Conservation (phyloP, 2,113 vertebrate genomes). For the Carassius gibelio region DNA sequence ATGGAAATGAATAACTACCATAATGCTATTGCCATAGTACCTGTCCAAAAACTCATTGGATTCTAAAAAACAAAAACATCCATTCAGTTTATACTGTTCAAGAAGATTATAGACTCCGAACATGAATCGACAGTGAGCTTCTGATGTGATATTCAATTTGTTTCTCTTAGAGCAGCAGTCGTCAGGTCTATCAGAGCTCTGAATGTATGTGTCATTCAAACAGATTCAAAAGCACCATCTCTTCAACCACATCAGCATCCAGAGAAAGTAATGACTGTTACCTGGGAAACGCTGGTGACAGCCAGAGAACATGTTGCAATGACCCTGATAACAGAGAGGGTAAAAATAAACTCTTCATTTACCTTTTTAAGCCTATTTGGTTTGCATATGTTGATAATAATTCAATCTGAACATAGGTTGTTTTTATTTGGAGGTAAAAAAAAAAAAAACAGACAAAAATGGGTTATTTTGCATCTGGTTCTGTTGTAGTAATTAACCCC, state of each 20-base stretch:
- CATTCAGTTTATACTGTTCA: neutral
- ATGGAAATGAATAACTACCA: neutral
- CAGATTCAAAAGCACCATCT: slow-evolving; percentile 30
- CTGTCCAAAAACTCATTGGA: neutral
- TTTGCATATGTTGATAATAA: neutral
- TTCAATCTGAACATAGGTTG: neutral
- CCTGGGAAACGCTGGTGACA: slow-evolving; percentile 50
- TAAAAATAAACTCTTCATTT: slow-evolving; percentile 19
- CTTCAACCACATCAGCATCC: slow-evolving; percentile 48
- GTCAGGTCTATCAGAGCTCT: neutral
- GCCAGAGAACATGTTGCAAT: slow-evolving; percentile 9
- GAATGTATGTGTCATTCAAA: slow-evolving; percentile 32
- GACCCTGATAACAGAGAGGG: slow-evolving; percentile 14
- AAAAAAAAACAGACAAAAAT: neutral
- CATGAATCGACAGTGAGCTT: neutral
- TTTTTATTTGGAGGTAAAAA: neutral
- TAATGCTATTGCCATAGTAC: neutral
- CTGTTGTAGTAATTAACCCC: slow-evolving; percentile 45
- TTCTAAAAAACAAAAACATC: neutral
- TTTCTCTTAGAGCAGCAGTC: neutral
- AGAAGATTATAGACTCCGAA: neutral
- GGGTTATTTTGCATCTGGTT: neutral
- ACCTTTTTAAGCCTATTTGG: neutral
- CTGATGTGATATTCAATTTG: neutral
- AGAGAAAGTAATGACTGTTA: slow-evolving; percentile 53